Percentiles rank a stretch among this genome's conserved stretches.
Evolutionary conservation across 2,113 vertebrate species (phyloP).

Genomic region (Eublepharis macularius): DNA sequence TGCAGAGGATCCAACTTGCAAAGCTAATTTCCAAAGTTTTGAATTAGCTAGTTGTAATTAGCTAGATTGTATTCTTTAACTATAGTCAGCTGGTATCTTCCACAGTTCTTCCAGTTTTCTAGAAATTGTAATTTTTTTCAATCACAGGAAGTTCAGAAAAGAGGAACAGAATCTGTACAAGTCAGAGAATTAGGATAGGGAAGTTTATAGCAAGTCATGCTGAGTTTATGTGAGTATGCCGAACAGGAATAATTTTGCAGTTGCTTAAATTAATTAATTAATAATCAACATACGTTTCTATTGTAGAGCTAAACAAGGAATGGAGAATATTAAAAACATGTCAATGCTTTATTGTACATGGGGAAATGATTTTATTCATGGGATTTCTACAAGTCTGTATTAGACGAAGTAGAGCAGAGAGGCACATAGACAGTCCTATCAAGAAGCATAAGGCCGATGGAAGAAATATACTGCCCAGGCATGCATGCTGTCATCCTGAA

Average conservation of each 20-base stretch:
- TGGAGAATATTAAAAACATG: rapidly evolving
- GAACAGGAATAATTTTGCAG: neutral
- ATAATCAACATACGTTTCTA: conserved; percentile 20
- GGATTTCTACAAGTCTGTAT: conserved; percentile 9
- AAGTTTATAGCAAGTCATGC: neutral
- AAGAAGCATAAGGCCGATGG: conserved; percentile 57
- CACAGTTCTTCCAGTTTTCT: neutral
- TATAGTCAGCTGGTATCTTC: neutral
- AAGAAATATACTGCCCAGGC: conserved; percentile 60
- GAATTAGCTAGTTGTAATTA: neutral
- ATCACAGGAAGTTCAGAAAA: neutral
- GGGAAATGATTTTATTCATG: neutral
- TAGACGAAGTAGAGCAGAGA: conserved; percentile 31
- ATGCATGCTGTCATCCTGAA: conserved; percentile 61
- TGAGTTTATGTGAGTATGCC: neutral
- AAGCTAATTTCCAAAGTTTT: neutral
- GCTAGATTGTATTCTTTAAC: neutral
- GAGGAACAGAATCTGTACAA: conserved; percentile 6
- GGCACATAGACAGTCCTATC: conserved; percentile 28
- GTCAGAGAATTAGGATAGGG: neutral
- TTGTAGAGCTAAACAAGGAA: neutral
- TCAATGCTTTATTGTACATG: neutral
- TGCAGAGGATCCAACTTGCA: conserved; percentile 4
- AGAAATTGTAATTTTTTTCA: neutral
- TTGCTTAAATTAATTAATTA: conserved; percentile 4